Evolutionary conservation across 2,113 vertebrate species (phyloP), one percentile per base, ranked within the genome.

Genomic region (Petromus typicus): DNA sequence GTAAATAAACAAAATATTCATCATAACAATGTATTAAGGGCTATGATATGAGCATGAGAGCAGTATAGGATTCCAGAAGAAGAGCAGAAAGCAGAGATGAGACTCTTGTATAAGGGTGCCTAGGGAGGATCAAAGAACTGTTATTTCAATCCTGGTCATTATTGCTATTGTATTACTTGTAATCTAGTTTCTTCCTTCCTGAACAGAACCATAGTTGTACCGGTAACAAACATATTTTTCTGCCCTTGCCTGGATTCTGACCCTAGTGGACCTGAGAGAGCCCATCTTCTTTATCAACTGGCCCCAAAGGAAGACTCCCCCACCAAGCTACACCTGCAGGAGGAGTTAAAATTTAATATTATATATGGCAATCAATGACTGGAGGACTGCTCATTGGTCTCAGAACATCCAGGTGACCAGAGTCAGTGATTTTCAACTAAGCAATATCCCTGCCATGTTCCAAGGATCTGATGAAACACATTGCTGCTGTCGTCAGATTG

Each of bases 391-490:
- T 57, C 37, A 23, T 1, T 75, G 84, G 23, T 69, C 45, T 91
- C 63, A 63, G 64, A 27, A 17, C 37, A 71, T 48, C 45, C 64
- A 69, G 32, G 1, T 82, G 83, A 85, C 45, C 23, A 86, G 43
- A 61, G 17, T 80, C 25, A 20, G 34, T 27, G 7, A 1, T 59
- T 92, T 59, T 79, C 80, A 93, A 69, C 61, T 66, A 30, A 89
- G 67, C 18, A n/a, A 11, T 22, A 48, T 23, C 27, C 18, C 2
- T 12, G 45, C 51, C 66, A 63, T 2, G 54, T 83, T 90, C 54
- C 93, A 86, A 64, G 71, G 71, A 93, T 82, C 93, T 93, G 64
- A 78, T 88, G 82, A 80, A 82, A 57, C 91, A 82, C 59, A 66
- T 61, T n/a, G n/a, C n/a, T 63, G 86, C 63, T 86, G n/a, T 71